Evolutionary conservation across 2,797 vertebrate genomes (phyloP).

Genomic region (Neomorphus geoffroyi): DNA sequence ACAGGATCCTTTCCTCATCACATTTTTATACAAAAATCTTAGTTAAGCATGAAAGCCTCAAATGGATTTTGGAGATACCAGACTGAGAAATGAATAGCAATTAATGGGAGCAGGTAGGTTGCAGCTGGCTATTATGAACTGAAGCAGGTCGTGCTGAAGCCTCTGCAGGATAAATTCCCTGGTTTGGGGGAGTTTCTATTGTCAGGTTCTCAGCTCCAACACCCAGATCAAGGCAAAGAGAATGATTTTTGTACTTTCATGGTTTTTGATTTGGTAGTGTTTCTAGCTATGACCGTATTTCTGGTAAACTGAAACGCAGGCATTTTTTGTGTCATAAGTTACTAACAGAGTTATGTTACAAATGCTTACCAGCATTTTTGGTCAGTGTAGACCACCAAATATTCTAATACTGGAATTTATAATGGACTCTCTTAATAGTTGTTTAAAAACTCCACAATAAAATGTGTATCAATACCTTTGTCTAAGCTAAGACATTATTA

Average conservation of each 20-base stretch:
- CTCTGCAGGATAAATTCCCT: not conserved
- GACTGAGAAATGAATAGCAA: not conserved
- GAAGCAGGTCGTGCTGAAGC: not conserved
- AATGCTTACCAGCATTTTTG: not conserved
- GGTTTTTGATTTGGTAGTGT: not conserved
- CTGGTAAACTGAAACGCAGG: not conserved
- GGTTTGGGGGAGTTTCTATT: not conserved
- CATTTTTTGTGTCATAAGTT: not conserved
- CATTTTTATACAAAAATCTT: not conserved
- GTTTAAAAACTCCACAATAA: not conserved
- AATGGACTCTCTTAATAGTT: not conserved
- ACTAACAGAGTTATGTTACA: accelerated
- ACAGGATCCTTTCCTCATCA: not conserved
- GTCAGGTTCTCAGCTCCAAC: not conserved
- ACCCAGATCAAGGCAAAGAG: not conserved
- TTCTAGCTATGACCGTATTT: not conserved
- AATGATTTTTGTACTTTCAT: not conserved
- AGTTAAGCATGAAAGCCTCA: not conserved
- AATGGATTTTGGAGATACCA: not conserved
- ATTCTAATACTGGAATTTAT: not conserved
- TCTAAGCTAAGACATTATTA: not conserved
- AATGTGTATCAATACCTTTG: not conserved
- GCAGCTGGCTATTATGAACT: not conserved
- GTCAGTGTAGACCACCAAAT: not conserved
- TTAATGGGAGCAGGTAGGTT: not conserved